Base-by-base conservation (phyloP, 2,113 vertebrate genomes). In the Symphodus melops region DNA sequence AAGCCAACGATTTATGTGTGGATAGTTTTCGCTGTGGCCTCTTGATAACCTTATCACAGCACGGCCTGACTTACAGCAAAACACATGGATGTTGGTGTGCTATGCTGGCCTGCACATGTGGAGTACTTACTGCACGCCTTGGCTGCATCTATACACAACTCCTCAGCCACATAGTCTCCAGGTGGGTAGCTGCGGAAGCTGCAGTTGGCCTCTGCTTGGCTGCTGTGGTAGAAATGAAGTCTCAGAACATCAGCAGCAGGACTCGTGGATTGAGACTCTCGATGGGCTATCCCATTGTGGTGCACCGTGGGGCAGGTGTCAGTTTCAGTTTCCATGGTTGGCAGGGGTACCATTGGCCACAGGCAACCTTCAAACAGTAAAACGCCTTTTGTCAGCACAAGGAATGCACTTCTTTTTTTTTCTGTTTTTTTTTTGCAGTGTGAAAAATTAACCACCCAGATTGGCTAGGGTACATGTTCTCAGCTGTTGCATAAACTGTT, bases 81-180 rank as follows among this genome's bases (percentile, higher is more conserved):
- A 77, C 60, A 72, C 41, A 72, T 33, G 66, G 71, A 63, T 67
- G 77, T 39, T 62, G 42, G 39, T 53, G 67, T 25, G 57, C 76
- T 39, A 68, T 54, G 62, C n/a, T 61, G 73, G n/a, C 46, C 21
- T 55, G 37, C 20, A 65, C 4, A 51, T 12, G 14, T 25, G 1
- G 7, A 73, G 28, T 39, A 95, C 95, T 96, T 88, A 99, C 98
- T 96, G 84, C 97, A 98, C 11, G 96, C 94, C 92, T 95, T 96
- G 87, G 97, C 97, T 68, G 96, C 97, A 66, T 93, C 89, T 72
- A 96, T 69, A 16, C 97, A 98, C 73, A 99, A 93, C 74, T 99
- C 96, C 91, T 99, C 97, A 1, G 96, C 95, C 79, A 96, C 87
- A 75, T 98, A 96, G 46, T 97, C 93, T 57, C 96, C 97, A 46